A percentile compares a stretch with the other conserved stretches of the same genome.
Evolutionary conservation across 2,797 vertebrate species (phyloP).

Genomic region (Cichlasoma orientale): DNA sequence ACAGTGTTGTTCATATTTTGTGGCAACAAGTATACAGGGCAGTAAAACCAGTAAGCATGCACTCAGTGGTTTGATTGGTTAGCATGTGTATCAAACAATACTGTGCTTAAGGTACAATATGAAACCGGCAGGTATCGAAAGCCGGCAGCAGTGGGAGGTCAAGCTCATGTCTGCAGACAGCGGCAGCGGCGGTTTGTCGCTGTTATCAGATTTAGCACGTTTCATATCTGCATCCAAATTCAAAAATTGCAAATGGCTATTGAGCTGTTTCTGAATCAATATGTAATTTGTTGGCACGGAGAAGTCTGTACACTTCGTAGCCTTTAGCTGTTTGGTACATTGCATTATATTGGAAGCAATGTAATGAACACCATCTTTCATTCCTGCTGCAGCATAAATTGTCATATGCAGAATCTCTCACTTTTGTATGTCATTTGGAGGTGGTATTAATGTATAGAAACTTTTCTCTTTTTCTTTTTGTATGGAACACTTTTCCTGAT

Average conservation of each 20-base stretch:
- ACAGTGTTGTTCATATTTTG: constrained; percentile 19
- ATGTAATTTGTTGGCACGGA: constrained; percentile 74
- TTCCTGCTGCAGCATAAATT: constrained; percentile 60
- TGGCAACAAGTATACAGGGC: not conserved
- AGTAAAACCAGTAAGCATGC: constrained; percentile 37
- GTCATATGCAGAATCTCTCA: constrained; percentile 56
- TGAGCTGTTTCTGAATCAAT: constrained; percentile 71
- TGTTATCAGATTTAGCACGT: constrained; percentile 50
- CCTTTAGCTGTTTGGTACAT: constrained; percentile 72
- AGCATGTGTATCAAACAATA: not conserved
- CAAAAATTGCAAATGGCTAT: constrained; percentile 72
- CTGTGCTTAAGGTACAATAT: constrained; percentile 50
- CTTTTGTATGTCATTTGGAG: not conserved
- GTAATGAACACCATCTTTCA: constrained; percentile 78
- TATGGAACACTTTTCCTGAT: constrained; percentile 42
- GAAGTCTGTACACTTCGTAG: constrained; percentile 47
- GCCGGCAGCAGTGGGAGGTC: constrained; percentile 18
- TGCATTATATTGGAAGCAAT: constrained; percentile 62
- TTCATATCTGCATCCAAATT: constrained; percentile 71
- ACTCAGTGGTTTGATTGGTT: constrained; percentile 15
- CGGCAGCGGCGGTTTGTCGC: constrained; percentile 17
- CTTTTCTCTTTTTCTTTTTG: constrained; percentile 7
- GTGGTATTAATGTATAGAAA: constrained; percentile 54
- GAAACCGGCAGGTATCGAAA: constrained; percentile 26
- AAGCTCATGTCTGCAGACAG: constrained; percentile 11